Base-by-base conservation (phyloP, 2,888 invertebrate species). In the Leptopterna dolabrata region DNA sequence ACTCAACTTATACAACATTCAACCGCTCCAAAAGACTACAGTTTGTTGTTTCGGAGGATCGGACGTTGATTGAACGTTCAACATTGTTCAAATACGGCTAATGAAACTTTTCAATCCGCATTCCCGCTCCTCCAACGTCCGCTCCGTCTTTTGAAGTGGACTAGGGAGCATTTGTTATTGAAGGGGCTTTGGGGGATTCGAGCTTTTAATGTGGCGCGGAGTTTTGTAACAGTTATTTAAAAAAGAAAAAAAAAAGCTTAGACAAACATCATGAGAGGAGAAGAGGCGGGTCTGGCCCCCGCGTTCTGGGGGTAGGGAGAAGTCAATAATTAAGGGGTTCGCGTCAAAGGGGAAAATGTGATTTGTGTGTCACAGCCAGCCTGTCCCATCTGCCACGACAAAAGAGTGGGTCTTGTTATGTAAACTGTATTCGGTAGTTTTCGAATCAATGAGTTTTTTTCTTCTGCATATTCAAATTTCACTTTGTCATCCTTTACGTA, bases 321-420 rank as follows among this genome's bases (percentile, higher is more conserved):
- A 78, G 78, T 78, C 78, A 78, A 78, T 78, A 78, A 78, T 78
- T 78, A 78, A 78, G 78, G 78, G 78, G 78, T 24, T 78, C 78
- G 78, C 78, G 36, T 41, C 78, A 78, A 78, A 78, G 63, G 63
- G 63, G 78, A 45, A 27, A 78, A 78, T 78, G 36, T 78, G 78
- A 78, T 78, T 78, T 78, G 78, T 78, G 78, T 78, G 78, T 78
- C 78, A 78, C 78, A 45, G 78, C 45, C 78, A 78, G 78, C 78
- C 78, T 73, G n/a, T 9, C 73, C 78, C 78, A 78, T 78, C 78
- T 78, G 78, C 78, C 41, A 16, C 43, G 24, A 45, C 78, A 45
- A 78, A 63, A 78, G 41, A 78, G 41, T 24, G 78, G 24, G 78
- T 45, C 78, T 78, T 27, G 78, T 45, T 45, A 43, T 45, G 78